Evolutionary conservation across 2,888 invertebrate genomes (phyloP).

Genomic region (Malthinus flaveolus): DNA sequence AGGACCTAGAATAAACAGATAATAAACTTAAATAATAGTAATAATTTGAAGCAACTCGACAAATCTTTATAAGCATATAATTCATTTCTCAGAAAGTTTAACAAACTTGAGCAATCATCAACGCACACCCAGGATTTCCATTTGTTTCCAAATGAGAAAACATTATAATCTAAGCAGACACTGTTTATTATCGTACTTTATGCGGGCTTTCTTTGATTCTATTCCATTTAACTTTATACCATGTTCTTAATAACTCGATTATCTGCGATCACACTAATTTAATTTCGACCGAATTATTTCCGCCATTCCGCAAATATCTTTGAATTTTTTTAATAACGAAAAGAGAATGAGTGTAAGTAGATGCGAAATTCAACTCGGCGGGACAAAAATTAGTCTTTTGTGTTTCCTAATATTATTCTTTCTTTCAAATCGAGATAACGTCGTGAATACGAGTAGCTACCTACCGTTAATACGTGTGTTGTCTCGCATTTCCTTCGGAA

Average conservation of each 20-base stretch:
- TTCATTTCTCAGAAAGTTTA: slow-evolving; percentile 44
- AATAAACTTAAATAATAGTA: background rate
- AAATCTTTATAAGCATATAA: slow-evolving; percentile 26
- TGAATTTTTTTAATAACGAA: too few species aligned
- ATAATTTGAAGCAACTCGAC: slow-evolving; percentile 21
- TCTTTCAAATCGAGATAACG: slow-evolving; percentile 27
- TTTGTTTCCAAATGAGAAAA: slow-evolving; percentile 41
- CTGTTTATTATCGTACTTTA: slow-evolving; percentile 42
- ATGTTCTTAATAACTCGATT: slow-evolving; percentile 44
- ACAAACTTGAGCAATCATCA: slow-evolving; percentile 40
- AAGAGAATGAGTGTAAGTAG: background rate
- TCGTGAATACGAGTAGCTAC: slow-evolving; percentile 33
- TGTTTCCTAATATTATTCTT: slow-evolving; percentile 3
- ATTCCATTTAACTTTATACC: slow-evolving; percentile 44
- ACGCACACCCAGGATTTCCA: slow-evolving; percentile 36
- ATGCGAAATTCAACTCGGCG: slow-evolving; percentile 1
- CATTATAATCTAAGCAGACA: slow-evolving; percentile 39
- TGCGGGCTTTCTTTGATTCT: slow-evolving; percentile 43
- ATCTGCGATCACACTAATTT: slow-evolving; percentile 35
- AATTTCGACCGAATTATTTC: slow-evolving; percentile 18
- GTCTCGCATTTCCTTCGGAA: slow-evolving; percentile 45
- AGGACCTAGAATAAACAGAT: too few species aligned
- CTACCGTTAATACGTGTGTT: too few species aligned
- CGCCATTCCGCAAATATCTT: background rate
- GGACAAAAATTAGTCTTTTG: background rate